Evolutionary conservation across 1,140 invertebrate genomes (phyloP), one percentile per base, ranked within the genome.

Genomic region (Drosophila rufa): DNA sequence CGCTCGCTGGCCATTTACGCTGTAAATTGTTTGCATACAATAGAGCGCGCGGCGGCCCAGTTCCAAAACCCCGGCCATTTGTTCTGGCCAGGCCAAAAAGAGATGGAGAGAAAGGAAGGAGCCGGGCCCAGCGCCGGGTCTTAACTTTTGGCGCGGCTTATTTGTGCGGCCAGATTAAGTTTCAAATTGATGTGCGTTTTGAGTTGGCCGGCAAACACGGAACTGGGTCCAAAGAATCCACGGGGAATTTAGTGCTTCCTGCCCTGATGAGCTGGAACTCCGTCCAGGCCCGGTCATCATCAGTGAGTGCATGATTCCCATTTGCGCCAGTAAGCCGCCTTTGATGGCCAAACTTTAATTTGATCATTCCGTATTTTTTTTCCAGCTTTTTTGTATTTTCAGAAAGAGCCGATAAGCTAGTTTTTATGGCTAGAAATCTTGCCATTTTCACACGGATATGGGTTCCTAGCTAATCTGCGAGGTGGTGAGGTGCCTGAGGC

Each of bases 1-100:
- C 38, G 40, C 38, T 45, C 42, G 69, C 58, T 59, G 59, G 64
- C 75, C 79, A 87, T 89, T 86, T 77, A 46, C 75, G 80, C 77
- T 80, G 83, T 89, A 83, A 89, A 87, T 87, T 87, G 80, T 87
- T 89, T 87, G 84, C 83, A 83, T 87, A 89, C 80, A 87, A 87
- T 89, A 57, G 36, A 47, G 67, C 7, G 46, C 48, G 48, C 33
- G 38, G 46, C 22, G 15, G 53, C 60, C 61, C 57, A 71, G 66
- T 47, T 46, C 43, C 43, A 36, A 70, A 66, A 22, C 57, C 59
- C 69, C 51, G 42, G 73, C 47, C 82, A 84, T 84, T 84, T 84
- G 81, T 77, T 80, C 30, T 22, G 36, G 25, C 25, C 36, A 2
- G 33, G 25, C 48, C n/a, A 53, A 27, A 9, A 2, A 27, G 46